Evolutionary conservation across 2,113 vertebrate genomes (phyloP), one percentile per base, ranked within the genome.

Genomic region (Cyanoderma ruficeps): DNA sequence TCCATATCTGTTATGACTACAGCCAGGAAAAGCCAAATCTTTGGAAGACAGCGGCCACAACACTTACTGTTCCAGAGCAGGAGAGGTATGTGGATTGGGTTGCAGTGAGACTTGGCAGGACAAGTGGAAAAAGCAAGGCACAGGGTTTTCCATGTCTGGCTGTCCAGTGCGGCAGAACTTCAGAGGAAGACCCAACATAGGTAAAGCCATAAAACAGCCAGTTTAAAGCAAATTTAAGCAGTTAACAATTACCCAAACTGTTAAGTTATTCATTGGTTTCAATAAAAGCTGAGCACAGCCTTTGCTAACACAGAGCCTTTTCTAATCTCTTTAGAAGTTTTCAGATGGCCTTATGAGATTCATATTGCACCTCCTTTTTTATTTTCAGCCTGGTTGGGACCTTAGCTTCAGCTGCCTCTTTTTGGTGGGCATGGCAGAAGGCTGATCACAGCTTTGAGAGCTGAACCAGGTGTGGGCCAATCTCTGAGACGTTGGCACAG

Each of bases 381-480:
- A 27, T 80, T 80, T 74, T 80, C 61, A 47, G 31, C 12, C 50
- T 61, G 15, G 8, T 1, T 79, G 63, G 20, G 33, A 68, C 20
- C 27, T 67, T 46, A 50, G 39, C 6, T 4, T 47, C 52, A 61
- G 16, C 42, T 69, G 59, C 42, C 9, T n/a, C 17, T 80, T 3
- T 46, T n/a, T 6, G 0, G 39, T 52, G 55, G 31, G 31, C 10
- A 2, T 28, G 31, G 86, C 76, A 87, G 86, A 39, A 70, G 39
- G n/a, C 35, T n/a, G 35, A 55, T 96, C 65, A 97, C 64, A 96
- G 65, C 52, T 75, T 95, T 50, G 96, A 84, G 83, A 90, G 23
- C 60, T 93, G 93, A 68, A 97, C 91, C 18, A 97, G 56, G 44
- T 96, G 91, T 50, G 3, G 76, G 20, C 93, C 93, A 68, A 97